phyloP scores from a whole-genome alignment of 2,797 vertebrate genomes.

The Phataginus tetradactyla region DNA sequence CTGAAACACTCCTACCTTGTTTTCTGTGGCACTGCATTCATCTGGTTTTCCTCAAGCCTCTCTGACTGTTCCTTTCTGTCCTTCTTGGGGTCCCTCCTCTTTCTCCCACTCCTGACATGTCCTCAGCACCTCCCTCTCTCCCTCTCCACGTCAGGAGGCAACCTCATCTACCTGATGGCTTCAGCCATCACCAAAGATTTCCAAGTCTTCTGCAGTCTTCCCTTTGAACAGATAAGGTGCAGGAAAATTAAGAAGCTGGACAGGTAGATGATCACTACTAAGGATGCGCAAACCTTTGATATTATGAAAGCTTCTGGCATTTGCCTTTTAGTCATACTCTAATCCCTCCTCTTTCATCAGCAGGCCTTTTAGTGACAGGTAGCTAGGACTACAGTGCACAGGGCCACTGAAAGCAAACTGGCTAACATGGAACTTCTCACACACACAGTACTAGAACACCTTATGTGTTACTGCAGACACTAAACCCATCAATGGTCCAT shows the following conservation, averaged over 20 bases:
- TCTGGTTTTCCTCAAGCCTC: background rate
- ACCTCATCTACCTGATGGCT: background rate
- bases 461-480: background rate
- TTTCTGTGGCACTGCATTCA: fast-evolving
- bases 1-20: background rate
- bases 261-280: fast-evolving
- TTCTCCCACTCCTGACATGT: background rate
- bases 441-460: background rate
- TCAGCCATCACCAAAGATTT: background rate
- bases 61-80: background rate
- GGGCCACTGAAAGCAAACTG: background rate
- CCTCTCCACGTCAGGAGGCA: fast-evolving
- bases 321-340: background rate
- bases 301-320: fast-evolving
- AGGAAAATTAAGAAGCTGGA: fast-evolving
- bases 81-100: background rate
- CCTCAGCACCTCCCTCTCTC: background rate
- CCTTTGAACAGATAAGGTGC: background rate
- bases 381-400: background rate
- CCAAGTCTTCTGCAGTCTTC: background rate
- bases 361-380: background rate
- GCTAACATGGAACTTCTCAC: background rate
- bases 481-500: fast-evolving
- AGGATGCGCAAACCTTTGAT: background rate
- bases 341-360: background rate